phyloP scores from a whole-genome alignment of 2,888 invertebrate genomes.

The Cosmia trapezina region DNA sequence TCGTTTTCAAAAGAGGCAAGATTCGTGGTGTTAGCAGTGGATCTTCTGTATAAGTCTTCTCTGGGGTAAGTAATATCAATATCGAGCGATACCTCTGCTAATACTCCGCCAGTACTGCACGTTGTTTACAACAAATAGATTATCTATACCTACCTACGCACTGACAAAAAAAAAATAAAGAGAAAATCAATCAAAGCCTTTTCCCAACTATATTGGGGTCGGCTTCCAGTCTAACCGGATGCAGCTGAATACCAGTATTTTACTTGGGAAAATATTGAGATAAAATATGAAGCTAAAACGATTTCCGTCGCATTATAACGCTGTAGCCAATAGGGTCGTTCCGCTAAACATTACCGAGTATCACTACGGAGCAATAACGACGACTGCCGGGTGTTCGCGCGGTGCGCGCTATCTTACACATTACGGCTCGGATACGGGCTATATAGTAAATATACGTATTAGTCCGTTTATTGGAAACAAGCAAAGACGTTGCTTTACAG shows the following conservation, averaged over 20 bases:
- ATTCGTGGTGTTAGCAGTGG: background rate
- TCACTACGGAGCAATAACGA: slow-evolving; percentile 45
- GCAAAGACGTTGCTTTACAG: slow-evolving; percentile 5
- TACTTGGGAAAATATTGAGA: background rate
- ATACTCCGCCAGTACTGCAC: slow-evolving; percentile 10
- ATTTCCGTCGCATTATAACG: background rate
- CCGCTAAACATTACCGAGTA: slow-evolving; percentile 36
- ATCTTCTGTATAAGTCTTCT: background rate
- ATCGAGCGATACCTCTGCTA: slow-evolving; percentile 16
- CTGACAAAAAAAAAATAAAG: background rate
- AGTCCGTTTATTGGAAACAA: slow-evolving; percentile 24
- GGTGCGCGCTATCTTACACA: slow-evolving; percentile 49
- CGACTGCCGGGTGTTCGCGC: slow-evolving; percentile 30
- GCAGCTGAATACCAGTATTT: too few species aligned
- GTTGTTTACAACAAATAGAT: background rate
- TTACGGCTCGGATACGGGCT: slow-evolving; percentile 30
- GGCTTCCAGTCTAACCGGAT: too few species aligned
- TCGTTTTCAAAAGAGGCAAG: too few species aligned
- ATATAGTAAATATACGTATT: slow-evolving; percentile 28
- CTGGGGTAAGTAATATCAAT: slow-evolving; percentile 20
- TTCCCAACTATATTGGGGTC: too few species aligned
- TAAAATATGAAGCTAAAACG: background rate
- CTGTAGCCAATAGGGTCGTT: slow-evolving; percentile 22
- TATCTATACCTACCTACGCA: background rate
- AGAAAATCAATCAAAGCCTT: background rate